Percentiles rank a stretch among this genome's conserved stretches.
Evolutionary conservation across 2,888 invertebrate species (phyloP).

Genomic region (Drosophila pegasa): DNA sequence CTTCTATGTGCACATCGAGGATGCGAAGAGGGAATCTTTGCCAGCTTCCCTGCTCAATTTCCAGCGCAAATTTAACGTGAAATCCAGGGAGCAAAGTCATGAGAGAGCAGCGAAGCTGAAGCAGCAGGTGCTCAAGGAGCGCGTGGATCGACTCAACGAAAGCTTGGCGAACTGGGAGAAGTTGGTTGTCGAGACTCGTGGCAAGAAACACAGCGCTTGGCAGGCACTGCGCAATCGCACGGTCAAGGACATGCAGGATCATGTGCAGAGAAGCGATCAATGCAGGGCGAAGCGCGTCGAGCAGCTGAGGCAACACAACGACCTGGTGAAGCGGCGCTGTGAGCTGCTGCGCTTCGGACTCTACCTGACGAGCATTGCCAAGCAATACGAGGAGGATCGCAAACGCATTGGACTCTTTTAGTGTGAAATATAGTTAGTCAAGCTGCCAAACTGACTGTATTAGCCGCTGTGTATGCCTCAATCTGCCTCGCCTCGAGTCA

Average conservation of each 20-base stretch:
- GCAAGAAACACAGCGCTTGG: background rate
- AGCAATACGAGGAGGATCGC: slow-evolving; percentile 21
- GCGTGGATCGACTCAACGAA: background rate
- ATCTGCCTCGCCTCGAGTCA: too few relatives aligned
- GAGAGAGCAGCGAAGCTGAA: slow-evolving; percentile 11
- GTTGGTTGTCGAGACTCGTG: background rate
- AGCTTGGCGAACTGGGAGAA: background rate
- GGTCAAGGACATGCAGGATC: slow-evolving; percentile 26
- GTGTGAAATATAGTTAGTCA: slow-evolving; percentile 1
- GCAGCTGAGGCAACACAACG: slow-evolving; percentile 27
- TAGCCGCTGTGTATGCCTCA: slow-evolving; percentile 1
- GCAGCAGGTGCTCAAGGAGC: background rate
- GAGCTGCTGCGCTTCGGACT: slow-evolving; percentile 21
- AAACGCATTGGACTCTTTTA: slow-evolving; percentile 42
- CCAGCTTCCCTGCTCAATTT: slow-evolving; percentile 25
- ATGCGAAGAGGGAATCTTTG: slow-evolving; percentile 11
- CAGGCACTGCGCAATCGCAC: background rate
- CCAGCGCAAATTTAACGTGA: background rate
- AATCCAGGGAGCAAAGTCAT: slow-evolving; percentile 2
- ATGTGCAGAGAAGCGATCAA: slow-evolving; percentile 12
- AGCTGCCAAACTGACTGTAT: background rate
- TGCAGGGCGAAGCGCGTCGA: background rate
- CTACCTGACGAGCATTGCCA: slow-evolving; percentile 30
- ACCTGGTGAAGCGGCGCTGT: slow-evolving; percentile 10
- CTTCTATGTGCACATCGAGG: slow-evolving; percentile 30